These are phyloP conservation scores for Bambusicola thoracicus DNA, from an alignment of 2,113 vertebrate species.

Conservation along the genomic window DNA sequence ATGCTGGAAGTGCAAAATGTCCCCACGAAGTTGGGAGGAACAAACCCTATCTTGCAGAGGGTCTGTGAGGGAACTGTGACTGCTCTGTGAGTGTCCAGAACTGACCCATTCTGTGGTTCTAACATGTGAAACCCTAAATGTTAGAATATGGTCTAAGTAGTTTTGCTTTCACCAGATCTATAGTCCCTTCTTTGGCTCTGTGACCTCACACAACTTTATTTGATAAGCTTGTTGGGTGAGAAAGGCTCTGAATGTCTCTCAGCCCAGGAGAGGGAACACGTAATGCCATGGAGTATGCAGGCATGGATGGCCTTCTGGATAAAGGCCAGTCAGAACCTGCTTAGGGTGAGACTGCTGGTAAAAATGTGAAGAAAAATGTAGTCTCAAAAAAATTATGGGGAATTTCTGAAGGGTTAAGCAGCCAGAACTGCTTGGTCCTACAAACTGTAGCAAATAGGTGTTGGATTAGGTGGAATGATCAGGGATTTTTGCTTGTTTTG, in stretches of 20 bases:
- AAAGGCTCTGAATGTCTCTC: not conserved
- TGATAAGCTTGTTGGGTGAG: not conserved
- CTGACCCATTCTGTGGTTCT: not conserved
- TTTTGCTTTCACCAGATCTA: not conserved
- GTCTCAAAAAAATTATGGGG: not conserved
- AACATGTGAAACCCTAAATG: not conserved
- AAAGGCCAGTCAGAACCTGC: not conserved
- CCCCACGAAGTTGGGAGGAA: not conserved
- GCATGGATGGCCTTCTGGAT: not conserved
- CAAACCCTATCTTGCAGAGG: accelerated
- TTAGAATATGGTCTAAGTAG: not conserved
- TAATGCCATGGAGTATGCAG: not conserved
- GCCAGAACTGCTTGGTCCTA: not conserved
- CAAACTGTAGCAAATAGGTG: not conserved
- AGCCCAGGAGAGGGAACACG: not conserved
- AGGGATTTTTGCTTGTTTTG: not conserved
- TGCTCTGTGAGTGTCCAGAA: not conserved
- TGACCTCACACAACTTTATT: not conserved
- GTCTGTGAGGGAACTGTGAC: not conserved
- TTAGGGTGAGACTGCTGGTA: not conserved
- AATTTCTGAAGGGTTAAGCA: not conserved
- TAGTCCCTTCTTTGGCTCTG: not conserved
- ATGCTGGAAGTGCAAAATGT: not conserved
- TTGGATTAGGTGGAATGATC: not conserved
- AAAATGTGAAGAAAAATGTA: not conserved